Conservation (phyloP, 2,888 invertebrate species). For the Quadriops clusia region DNA sequence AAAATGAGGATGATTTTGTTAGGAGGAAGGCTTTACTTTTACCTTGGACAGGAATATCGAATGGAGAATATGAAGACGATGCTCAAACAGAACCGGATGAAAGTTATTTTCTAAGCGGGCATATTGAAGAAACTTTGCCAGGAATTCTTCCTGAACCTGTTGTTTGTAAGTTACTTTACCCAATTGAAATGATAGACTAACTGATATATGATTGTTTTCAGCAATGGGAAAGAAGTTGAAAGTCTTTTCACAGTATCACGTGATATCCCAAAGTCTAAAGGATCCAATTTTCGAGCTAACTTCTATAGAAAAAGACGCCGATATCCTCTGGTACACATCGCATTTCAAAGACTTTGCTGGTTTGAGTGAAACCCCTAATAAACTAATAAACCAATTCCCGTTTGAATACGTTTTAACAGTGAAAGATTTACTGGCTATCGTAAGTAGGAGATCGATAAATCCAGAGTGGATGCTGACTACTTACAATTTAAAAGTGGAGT, state of each 20-base stretch:
- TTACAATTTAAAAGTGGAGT: slow-evolving; percentile 75
- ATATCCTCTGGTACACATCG: slow-evolving; percentile 69
- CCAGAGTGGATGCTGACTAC: slow-evolving; percentile 77
- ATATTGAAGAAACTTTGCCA: slow-evolving; percentile 58
- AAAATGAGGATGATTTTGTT: slow-evolving; percentile 44
- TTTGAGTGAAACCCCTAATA: slow-evolving; percentile 50
- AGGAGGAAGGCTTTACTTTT: slow-evolving; percentile 54
- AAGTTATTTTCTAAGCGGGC: slow-evolving; percentile 65
- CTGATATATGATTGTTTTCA: no score
- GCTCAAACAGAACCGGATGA: slow-evolving; percentile 51
- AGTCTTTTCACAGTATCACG: slow-evolving; percentile 66
- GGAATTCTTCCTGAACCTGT: no score
- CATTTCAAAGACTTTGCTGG: slow-evolving; percentile 70
- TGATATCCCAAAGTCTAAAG: slow-evolving; percentile 55
- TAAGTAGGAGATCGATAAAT: slow-evolving; percentile 48
- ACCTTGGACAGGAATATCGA: slow-evolving; percentile 64
- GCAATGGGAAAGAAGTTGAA: slow-evolving; percentile 36
- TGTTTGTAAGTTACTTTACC: no score
- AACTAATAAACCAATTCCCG: slow-evolving; percentile 85
- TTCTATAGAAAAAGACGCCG: slow-evolving; percentile 57
- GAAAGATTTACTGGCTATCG: slow-evolving; percentile 72
- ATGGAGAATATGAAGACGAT: slow-evolving; percentile 43
- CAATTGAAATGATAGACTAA: no score
- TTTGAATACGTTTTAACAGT: slow-evolving; percentile 80
- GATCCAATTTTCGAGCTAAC: slow-evolving; percentile 62